phyloP scores from a whole-genome alignment of 2,888 invertebrate genomes.

The Drosophila limbata region DNA sequence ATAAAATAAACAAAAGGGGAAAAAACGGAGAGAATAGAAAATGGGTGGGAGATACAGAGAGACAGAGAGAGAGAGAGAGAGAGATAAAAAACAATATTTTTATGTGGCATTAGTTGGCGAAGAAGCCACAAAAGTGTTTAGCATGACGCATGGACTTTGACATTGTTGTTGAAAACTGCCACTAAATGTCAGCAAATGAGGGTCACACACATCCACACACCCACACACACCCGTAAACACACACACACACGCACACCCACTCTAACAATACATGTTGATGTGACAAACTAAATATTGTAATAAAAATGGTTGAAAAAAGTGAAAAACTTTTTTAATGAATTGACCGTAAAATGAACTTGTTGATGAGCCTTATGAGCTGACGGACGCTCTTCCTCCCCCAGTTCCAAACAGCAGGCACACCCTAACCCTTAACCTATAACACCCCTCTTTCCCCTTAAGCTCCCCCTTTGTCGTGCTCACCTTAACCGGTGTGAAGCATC shows the following conservation, averaged over 20 bases:
- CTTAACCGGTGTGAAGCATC: constrained; percentile 52
- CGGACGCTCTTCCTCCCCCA: constrained; percentile 19
- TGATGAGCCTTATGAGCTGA: constrained; percentile 78
- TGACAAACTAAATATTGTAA: constrained; percentile 75
- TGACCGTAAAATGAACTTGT: constrained; percentile 81
- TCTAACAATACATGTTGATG: constrained; percentile 21
- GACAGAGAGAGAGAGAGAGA: background rate
- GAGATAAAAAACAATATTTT: constrained; percentile 18
- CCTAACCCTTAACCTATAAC: constrained; percentile 3
- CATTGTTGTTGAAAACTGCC: constrained; percentile 76
- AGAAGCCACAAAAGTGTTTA: constrained; percentile 53
- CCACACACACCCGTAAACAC: constrained; percentile 17
- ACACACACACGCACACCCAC: background rate
- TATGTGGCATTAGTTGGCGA: constrained; percentile 7
- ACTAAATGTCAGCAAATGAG: constrained; percentile 79
- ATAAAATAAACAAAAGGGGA: constrained; percentile 63
- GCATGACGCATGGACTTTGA: constrained; percentile 73
- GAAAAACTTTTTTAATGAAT: constrained; percentile 70
- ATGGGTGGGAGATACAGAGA: constrained; percentile 5
- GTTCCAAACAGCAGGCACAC: constrained; percentile 15
- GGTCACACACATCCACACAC: constrained; percentile 57
- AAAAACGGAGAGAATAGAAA: constrained; percentile 7
- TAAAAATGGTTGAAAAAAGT: constrained; percentile 61
- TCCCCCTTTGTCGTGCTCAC: constrained; percentile 6
- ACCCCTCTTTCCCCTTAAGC: background rate